Conservation (phyloP, 2,888 invertebrate genomes). For the Thymelicus lineola region DNA sequence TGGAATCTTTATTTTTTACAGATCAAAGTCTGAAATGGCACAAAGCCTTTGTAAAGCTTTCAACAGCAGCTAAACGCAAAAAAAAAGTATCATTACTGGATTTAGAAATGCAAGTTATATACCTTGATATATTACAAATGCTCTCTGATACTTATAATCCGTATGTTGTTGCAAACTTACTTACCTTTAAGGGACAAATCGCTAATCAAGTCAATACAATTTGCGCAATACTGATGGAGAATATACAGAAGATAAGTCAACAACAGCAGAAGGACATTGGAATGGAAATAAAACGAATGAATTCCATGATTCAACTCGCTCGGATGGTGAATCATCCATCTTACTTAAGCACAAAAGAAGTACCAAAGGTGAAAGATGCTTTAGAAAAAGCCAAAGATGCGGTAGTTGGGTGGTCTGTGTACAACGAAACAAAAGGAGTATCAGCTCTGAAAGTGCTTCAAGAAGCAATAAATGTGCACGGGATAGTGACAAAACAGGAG, state of each 20-base stretch:
- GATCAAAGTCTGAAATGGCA: slow-evolving; percentile 44
- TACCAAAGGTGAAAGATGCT: slow-evolving; percentile 46
- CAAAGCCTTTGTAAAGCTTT: slow-evolving; percentile 37
- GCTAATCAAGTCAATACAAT: slow-evolving; percentile 50
- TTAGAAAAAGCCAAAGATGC: slow-evolving; percentile 45
- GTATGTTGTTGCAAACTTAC: slow-evolving; percentile 45
- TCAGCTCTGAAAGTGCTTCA: slow-evolving; percentile 54
- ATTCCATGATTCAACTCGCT: slow-evolving; percentile 60
- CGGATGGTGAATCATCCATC: slow-evolving; percentile 50
- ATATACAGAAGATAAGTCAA: slow-evolving; percentile 63
- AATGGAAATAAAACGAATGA: slow-evolving; percentile 65
- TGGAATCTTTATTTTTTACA: slow-evolving; percentile 47
- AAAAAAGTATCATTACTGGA: slow-evolving; percentile 55
- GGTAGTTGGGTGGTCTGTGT: slow-evolving; percentile 55
- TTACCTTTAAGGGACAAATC: slow-evolving; percentile 49
- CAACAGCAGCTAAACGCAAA: slow-evolving; percentile 39
- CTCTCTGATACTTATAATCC: slow-evolving; percentile 55
- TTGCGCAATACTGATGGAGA: slow-evolving; percentile 51
- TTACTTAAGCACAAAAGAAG: slow-evolving; percentile 42
- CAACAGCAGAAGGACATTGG: slow-evolving; percentile 69
- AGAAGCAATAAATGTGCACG: slow-evolving; percentile 53
- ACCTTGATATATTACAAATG: slow-evolving; percentile 60
- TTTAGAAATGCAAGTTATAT: slow-evolving; percentile 59
- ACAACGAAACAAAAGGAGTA: slow-evolving; percentile 52
- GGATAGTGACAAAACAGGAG: slow-evolving; percentile 65